Percentiles rank a stretch among this genome's conserved stretches.
These are phyloP conservation scores for Podarcis raffonei DNA, from an alignment of 2,113 vertebrate genomes.

Conservation along the genomic window DNA sequence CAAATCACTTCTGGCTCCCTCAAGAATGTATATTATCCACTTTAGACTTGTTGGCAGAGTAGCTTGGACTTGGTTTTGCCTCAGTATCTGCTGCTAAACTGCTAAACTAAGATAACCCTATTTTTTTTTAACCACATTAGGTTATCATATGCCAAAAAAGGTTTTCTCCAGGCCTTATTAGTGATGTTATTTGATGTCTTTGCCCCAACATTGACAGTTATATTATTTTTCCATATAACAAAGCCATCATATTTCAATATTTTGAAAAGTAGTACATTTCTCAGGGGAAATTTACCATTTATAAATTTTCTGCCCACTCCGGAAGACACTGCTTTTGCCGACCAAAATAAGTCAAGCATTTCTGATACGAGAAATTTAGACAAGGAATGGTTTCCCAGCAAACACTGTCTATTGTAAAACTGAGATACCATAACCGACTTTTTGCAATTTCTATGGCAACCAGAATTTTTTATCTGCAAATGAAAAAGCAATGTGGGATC, in stretches of 20 bases:
- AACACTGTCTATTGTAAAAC: constrained; percentile 64
- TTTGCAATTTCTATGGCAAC: constrained; percentile 77
- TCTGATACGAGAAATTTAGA: constrained; percentile 39
- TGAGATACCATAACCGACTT: constrained; percentile 66
- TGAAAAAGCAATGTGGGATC: constrained; percentile 48
- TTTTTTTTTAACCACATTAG: background rate
- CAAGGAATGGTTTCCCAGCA: constrained; percentile 68
- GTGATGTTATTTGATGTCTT: background rate
- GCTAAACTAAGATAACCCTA: background rate
- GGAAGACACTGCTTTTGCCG: background rate
- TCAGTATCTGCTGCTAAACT: background rate
- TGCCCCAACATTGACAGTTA: background rate
- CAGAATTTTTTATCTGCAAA: constrained; percentile 69
- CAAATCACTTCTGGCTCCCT: background rate
- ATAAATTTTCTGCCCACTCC: background rate
- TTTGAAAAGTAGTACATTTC: background rate
- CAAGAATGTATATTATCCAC: background rate
- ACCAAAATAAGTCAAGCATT: constrained; percentile 45
- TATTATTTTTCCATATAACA: background rate
- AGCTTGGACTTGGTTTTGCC: background rate
- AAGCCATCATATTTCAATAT: background rate
- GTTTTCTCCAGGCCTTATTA: background rate
- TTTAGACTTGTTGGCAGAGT: background rate
- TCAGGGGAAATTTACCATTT: background rate
- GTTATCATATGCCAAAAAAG: background rate